Conservation (phyloP, 2,113 vertebrate genomes). For the Microcebus tavaratra region DNA sequence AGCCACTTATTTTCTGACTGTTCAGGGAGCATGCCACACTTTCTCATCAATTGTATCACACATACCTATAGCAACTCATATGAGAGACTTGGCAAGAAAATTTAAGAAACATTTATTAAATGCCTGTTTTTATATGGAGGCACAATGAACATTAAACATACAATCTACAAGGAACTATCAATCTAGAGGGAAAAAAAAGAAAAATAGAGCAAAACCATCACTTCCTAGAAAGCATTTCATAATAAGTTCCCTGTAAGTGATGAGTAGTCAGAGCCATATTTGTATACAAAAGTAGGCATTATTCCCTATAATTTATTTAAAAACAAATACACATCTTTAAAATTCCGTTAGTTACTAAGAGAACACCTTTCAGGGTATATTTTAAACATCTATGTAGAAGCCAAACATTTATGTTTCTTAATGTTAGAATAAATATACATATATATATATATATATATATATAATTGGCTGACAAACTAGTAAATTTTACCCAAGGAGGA, state of each 20-base stretch:
- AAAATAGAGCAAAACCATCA: constrained; percentile 13
- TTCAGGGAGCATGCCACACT: not conserved
- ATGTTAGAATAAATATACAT: not conserved
- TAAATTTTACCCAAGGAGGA: constrained; percentile 71
- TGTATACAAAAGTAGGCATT: not conserved
- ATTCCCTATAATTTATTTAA: not conserved
- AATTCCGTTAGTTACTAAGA: not conserved
- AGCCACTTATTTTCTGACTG: not conserved
- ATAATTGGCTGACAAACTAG: constrained; percentile 61
- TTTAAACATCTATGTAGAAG: constrained; percentile 55
- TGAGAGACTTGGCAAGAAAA: not conserved
- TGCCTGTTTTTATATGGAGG: not conserved
- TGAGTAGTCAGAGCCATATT: not conserved
- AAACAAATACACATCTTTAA: not conserved
- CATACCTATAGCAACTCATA: not conserved
- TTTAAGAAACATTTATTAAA: not conserved
- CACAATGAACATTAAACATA: not conserved
- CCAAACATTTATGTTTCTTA: not conserved
- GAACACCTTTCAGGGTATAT: not conserved
- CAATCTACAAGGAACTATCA: not conserved
- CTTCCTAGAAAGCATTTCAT: constrained; percentile 9
- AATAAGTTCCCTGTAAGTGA: not conserved
- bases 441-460: too few species aligned
- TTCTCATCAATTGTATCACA: not conserved
- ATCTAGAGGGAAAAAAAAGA: not conserved